Conservation (phyloP, 2,113 vertebrate species). For the Geothlypis trichas region DNA sequence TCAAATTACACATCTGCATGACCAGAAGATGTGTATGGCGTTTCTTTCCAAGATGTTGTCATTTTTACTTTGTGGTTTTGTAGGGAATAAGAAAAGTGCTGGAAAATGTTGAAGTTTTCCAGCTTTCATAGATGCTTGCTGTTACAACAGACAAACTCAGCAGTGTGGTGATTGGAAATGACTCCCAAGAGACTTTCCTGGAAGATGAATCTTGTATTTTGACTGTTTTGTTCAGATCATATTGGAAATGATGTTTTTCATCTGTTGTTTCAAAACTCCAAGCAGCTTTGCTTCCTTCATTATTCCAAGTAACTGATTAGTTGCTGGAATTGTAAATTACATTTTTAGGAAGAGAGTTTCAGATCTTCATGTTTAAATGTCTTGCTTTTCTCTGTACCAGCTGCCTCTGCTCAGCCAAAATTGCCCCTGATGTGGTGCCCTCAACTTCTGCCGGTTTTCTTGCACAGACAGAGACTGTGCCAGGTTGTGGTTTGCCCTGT, state of each 20-base stretch:
- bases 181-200: background rate
- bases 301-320: background rate
- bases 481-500: background rate
- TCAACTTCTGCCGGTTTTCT: background rate
- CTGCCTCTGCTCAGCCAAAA: background rate
- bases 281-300: background rate
- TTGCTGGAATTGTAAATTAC: background rate
- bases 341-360: background rate
- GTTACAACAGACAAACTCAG: background rate
- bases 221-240: background rate
- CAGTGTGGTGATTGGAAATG: background rate
- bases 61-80: slow-evolving; percentile 28
- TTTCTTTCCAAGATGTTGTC: background rate
- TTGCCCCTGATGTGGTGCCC: too few relatives aligned
- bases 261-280: background rate
- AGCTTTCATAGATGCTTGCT: background rate
- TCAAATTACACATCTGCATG: background rate
- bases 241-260: background rate
- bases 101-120: background rate
- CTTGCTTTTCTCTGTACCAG: background rate
- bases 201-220: background rate
- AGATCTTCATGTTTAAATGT: background rate
- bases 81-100: background rate
- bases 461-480: background rate
- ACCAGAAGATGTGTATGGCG: background rate